These are phyloP conservation scores for Passer domesticus DNA, from an alignment of 2,113 vertebrate genomes.

Conservation along the genomic window DNA sequence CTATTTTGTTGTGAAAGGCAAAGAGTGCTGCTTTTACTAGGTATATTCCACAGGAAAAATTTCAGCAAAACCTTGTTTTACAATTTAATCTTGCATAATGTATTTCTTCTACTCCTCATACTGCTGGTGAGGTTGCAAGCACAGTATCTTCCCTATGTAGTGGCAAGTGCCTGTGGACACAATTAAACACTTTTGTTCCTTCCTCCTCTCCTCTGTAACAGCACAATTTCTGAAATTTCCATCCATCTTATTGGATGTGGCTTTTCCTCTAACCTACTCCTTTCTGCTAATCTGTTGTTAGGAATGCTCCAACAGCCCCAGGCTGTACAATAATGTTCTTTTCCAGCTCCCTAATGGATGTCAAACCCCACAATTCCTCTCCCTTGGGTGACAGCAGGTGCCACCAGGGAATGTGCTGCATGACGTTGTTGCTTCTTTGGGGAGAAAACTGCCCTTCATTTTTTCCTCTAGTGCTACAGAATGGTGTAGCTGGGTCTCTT, in stretches of 20 bases:
- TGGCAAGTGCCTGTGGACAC: neutral
- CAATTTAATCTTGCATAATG: neutral
- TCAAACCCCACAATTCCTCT: neutral
- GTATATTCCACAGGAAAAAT: neutral
- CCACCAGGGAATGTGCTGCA: neutral
- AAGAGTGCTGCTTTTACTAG: neutral
- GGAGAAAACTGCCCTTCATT: neutral
- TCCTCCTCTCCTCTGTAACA: neutral
- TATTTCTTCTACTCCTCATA: neutral
- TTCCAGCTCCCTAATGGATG: neutral
- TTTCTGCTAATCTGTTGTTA: neutral
- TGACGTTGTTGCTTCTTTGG: neutral
- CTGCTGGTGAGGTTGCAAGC: neutral
- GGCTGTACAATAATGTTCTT: neutral
- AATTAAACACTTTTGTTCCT: neutral
- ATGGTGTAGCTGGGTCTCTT: neutral
- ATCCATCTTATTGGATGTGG: accelerated
- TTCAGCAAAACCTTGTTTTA: neutral
- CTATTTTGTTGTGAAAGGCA: neutral
- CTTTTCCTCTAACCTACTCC: neutral
- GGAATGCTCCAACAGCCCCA: neutral
- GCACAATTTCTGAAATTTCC: neutral
- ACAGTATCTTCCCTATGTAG: neutral
- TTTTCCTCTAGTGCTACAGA: neutral
- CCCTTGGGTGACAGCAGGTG: neutral